These are phyloP conservation scores for Galerucella nymphaeae DNA, from an alignment of 2,888 invertebrate genomes.

Conservation along the genomic window DNA sequence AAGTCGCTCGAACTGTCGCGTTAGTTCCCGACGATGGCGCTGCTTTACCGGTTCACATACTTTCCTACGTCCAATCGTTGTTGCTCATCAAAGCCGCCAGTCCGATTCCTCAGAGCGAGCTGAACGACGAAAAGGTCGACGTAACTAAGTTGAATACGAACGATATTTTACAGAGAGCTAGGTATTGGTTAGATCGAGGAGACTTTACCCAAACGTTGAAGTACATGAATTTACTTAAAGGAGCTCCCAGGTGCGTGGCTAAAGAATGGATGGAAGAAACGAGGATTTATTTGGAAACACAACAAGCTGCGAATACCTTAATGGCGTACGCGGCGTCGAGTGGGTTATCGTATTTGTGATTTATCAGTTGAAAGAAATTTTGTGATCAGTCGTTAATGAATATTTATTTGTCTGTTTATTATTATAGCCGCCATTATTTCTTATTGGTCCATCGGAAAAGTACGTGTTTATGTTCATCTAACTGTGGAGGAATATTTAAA, in stretches of 20 bases:
- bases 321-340: conserved; percentile 89
- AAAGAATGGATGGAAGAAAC: conserved; percentile 89
- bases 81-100: conserved; percentile 77
- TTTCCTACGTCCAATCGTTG: conserved; percentile 91
- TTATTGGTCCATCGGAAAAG: background rate
- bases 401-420: conserved; percentile 10
- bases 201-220: conserved; percentile 86
- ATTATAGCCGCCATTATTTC: background rate
- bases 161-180: conserved; percentile 90
- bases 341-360: conserved; percentile 68
- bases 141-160: conserved; percentile 83
- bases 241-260: conserved; percentile 88
- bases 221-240: conserved; percentile 87
- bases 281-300: conserved; percentile 84
- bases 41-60: conserved; percentile 81
- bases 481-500: background rate
- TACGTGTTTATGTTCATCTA: background rate
- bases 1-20: conserved; percentile 85
- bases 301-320: conserved; percentile 89
- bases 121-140: conserved; percentile 79
- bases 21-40: conserved; percentile 90
- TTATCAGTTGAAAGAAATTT: background rate
- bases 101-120: conserved; percentile 78
- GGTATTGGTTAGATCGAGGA: conserved; percentile 89
- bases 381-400: background rate